These are phyloP conservation scores for Rhizomys pruinosus DNA, from an alignment of 2,113 vertebrate species.

Conservation along the genomic window DNA sequence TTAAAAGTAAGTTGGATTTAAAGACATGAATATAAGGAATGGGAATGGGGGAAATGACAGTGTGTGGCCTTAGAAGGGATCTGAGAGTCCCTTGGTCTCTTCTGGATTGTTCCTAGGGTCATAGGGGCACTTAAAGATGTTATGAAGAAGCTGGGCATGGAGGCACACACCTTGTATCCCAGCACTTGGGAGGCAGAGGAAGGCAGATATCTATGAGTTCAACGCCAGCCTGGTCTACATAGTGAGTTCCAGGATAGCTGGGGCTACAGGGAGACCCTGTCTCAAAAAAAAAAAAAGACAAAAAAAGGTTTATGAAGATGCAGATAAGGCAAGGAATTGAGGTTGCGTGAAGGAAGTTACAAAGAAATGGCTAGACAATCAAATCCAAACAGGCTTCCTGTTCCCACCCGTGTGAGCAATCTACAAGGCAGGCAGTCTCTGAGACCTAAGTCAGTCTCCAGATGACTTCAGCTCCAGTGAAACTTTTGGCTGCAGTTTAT, in stretches of 20 bases:
- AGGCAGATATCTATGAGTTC: too few species aligned
- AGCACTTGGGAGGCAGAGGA: too few species aligned
- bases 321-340: not conserved
- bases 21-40: not conserved
- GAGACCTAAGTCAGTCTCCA: not conserved
- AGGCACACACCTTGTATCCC: too few species aligned
- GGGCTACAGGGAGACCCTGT: too few species aligned
- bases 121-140: not conserved
- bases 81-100: not conserved
- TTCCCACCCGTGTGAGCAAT: too few species aligned
- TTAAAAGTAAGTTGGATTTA: not conserved
- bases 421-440: not conserved
- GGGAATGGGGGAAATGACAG: not conserved
- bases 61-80: not conserved
- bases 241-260: too few species aligned
- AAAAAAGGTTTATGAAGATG: not conserved
- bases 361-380: not conserved
- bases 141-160: too few species aligned
- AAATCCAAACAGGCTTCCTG: not conserved
- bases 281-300: too few species aligned
- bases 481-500: not conserved
- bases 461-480: rapidly evolving
- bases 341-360: not conserved
- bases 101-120: not conserved
- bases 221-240: too few species aligned